Evolutionary conservation across 2,797 vertebrate genomes (phyloP), one percentile per base, ranked within the genome.

Genomic region (Cuniculus paca): DNA sequence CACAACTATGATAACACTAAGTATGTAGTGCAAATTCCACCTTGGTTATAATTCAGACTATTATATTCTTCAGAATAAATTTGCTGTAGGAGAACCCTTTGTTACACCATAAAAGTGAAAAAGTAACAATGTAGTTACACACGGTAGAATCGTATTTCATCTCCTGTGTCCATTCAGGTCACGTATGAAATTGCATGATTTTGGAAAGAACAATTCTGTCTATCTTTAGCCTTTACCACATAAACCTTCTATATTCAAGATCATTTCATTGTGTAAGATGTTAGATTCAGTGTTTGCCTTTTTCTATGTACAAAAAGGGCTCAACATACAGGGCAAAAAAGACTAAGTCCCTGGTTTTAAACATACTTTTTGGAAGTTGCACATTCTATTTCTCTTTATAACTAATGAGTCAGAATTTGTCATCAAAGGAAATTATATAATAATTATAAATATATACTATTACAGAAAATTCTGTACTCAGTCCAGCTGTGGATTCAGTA

Each of bases 271-370:
- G 34, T 34, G 54, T 60, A 60, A 60, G 17, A 50, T 58, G 24
- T 28, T n/a, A 56, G 36, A 6, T n/a, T 19, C 14, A 45, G 14
- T 78, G 50, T 16, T 50, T 48, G 3, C 11, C 70, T 80, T 58
- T 19, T 50, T 31, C 48, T 36, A 52, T 72, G 10, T 12, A 56
- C 16, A 13, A 61, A 81, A 3, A 8, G 5, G 17, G 12, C 19
- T 2, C 60, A 65, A 34, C 3, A 36, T 17, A 9, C 6, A 7
- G 20, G 4, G 10, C 2, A 0, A 58, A 9, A 68, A 19, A 28
- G 5, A 16, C 22, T 16, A 20, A 10, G 9, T 5, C 22, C 3
- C 28, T 65, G 20, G 26, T 42, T 92, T 31, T 42, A 42, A 77
- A 56, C 45, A 54, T 42, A 77, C 16, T 12, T 77, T 77, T 65